These are phyloP conservation scores for Fistularia commersonii DNA, from an alignment of 2,797 vertebrate genomes.

Conservation along the genomic window DNA sequence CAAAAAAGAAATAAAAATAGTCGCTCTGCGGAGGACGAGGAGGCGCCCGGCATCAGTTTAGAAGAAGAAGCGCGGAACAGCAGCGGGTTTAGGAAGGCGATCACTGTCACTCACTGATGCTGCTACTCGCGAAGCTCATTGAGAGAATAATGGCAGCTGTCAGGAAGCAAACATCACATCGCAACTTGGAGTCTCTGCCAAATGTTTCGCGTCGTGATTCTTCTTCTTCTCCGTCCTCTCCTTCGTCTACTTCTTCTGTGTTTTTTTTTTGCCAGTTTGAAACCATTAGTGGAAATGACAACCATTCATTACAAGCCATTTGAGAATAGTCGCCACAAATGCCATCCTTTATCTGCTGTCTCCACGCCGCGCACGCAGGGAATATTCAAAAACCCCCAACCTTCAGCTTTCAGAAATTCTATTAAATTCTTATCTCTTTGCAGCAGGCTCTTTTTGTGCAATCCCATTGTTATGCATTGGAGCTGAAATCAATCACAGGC, in stretches of 20 bases:
- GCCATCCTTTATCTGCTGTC: slow-evolving; percentile 86
- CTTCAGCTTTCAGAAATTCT: slow-evolving; percentile 94
- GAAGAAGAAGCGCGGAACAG: too few relatives aligned
- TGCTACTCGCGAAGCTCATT: slow-evolving; percentile 18
- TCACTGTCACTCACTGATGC: slow-evolving; percentile 27
- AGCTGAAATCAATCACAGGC: slow-evolving; percentile 86
- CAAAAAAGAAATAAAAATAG: too few relatives aligned
- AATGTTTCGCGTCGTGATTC: slow-evolving; percentile 64
- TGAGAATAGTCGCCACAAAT: slow-evolving; percentile 86
- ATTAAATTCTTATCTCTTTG: slow-evolving; percentile 94
- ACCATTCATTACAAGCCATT: slow-evolving; percentile 85
- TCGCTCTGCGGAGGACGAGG: too few relatives aligned
- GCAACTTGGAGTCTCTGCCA: slow-evolving; percentile 71
- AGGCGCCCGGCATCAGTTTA: too few relatives aligned
- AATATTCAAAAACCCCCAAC: slow-evolving; percentile 91
- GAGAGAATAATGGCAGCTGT: slow-evolving; percentile 22
- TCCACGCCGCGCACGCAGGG: slow-evolving; percentile 80
- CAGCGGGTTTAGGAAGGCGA: too few relatives aligned
- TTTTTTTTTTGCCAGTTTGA: slow-evolving; percentile 71
- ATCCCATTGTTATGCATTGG: slow-evolving; percentile 86
- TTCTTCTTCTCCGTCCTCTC: too few relatives aligned
- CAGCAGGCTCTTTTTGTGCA: slow-evolving; percentile 86
- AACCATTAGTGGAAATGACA: slow-evolving; percentile 85
- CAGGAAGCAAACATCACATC: slow-evolving; percentile 37
- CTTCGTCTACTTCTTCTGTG: too few relatives aligned